Percentiles rank a stretch among this genome's conserved stretches.
Conservation (phyloP, 2,797 vertebrate genomes). For the Poecile montanus region DNA sequence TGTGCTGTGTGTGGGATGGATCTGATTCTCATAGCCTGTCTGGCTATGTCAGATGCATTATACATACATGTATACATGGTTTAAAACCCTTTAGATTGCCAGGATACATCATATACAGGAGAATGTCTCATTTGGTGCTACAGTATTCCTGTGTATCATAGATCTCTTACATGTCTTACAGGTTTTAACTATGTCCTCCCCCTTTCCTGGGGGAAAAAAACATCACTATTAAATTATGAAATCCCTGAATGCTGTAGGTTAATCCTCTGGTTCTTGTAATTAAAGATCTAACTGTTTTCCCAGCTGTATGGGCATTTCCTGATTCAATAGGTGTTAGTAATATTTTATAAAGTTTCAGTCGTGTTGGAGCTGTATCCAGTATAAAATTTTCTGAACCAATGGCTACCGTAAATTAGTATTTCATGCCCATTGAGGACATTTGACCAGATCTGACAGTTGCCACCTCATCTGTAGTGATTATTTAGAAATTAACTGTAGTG, state of each 20-base stretch:
- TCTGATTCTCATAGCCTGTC: background rate
- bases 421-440: background rate
- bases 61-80: background rate
- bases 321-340: background rate
- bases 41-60: conserved; percentile 7
- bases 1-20: background rate
- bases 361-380: background rate
- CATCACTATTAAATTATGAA: background rate
- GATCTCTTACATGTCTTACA: background rate
- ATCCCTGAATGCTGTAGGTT: background rate
- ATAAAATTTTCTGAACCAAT: background rate
- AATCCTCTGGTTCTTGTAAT: background rate
- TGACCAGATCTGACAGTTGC: background rate
- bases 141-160: background rate
- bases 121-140: background rate
- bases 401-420: background rate
- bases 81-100: background rate
- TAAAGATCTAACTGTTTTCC: background rate
- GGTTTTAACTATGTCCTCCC: background rate
- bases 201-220: background rate
- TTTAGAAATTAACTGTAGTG: background rate
- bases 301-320: background rate
- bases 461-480: background rate
- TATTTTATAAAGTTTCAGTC: background rate
- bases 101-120: background rate